These are phyloP conservation scores for Drosophila chauvacae DNA, from an alignment of 1,140 invertebrate genomes.

Conservation along the genomic window DNA sequence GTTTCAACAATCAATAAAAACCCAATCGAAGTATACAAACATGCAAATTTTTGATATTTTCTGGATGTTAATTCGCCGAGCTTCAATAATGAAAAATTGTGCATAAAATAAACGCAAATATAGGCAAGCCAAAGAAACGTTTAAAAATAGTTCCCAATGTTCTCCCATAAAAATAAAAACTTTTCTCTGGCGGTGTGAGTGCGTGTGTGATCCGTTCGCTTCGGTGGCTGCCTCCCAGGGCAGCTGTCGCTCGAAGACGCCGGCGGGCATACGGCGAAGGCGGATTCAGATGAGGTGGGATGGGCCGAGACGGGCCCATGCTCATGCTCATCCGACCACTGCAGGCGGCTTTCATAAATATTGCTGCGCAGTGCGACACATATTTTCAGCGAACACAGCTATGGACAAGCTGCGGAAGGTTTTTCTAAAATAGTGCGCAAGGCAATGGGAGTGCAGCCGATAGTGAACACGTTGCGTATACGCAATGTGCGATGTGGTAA, in stretches of 20 bases:
- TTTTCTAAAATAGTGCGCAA: constrained; percentile 44
- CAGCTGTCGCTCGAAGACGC: constrained; percentile 27
- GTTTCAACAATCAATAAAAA: constrained; percentile 48
- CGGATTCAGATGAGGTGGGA: constrained; percentile 2
- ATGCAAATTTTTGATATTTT: constrained; percentile 28
- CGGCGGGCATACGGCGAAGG: constrained; percentile 12
- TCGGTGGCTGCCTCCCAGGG: constrained; percentile 50
- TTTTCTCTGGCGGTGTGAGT: constrained; percentile 25
- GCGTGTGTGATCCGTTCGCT: constrained; percentile 37
- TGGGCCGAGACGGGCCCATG: background rate
- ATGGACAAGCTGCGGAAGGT: constrained; percentile 27
- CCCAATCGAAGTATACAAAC: constrained; percentile 19
- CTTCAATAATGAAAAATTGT: constrained; percentile 36
- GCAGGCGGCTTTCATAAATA: constrained; percentile 40
- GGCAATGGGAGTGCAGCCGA: constrained; percentile 15
- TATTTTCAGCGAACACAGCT: constrained; percentile 23
- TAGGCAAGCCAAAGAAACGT: constrained; percentile 57
- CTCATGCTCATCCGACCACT: constrained; percentile 35
- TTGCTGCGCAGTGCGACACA: constrained; percentile 39
- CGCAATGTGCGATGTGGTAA: constrained; percentile 2
- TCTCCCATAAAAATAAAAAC: constrained; percentile 60
- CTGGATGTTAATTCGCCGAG: constrained; percentile 1
- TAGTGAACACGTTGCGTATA: constrained; percentile 41
- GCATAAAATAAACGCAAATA: constrained; percentile 56
- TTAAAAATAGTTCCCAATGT: constrained; percentile 76